phyloP scores from a whole-genome alignment of 2,797 vertebrate species.

The Catostomus latipinnis region DNA sequence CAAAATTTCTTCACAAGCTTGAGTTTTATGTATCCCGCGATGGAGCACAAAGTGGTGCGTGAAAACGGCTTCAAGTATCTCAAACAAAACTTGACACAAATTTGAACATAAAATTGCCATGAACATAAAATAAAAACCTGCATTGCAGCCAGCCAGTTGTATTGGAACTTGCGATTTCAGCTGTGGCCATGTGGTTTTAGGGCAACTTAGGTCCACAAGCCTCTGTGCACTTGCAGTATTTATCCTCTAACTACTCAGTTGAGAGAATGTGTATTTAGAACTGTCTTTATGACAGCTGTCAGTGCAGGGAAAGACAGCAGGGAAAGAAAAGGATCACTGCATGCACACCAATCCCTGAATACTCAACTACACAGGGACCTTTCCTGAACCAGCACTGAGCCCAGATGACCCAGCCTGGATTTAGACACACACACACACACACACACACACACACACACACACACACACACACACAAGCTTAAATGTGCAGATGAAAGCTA shows the following conservation, averaged over 20 bases:
- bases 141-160: background rate
- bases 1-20: too few relatives aligned
- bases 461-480: slow-evolving; percentile 8
- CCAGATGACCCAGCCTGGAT: slow-evolving; percentile 19
- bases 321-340: slow-evolving; percentile 28
- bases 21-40: too few relatives aligned
- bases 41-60: too few relatives aligned
- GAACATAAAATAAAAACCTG: background rate
- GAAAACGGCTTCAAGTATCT: too few relatives aligned
- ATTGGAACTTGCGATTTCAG: background rate
- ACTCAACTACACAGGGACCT: slow-evolving; percentile 30
- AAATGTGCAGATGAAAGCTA: slow-evolving; percentile 1
- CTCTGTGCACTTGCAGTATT: slow-evolving; percentile 1
- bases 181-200: background rate
- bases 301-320: slow-evolving; percentile 5
- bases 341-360: slow-evolving; percentile 34
- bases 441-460: background rate
- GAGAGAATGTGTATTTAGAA: slow-evolving; percentile 28
- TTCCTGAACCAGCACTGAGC: slow-evolving; percentile 40
- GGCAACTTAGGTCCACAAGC: slow-evolving; percentile 19
- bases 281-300: background rate
- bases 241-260: slow-evolving; percentile 3
- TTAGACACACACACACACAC: background rate
- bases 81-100: too few relatives aligned
- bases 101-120: too few relatives aligned